Evolutionary conservation across 1,140 invertebrate species (phyloP), one percentile per base, ranked within the genome.

Genomic region (Euwallacea similis): DNA sequence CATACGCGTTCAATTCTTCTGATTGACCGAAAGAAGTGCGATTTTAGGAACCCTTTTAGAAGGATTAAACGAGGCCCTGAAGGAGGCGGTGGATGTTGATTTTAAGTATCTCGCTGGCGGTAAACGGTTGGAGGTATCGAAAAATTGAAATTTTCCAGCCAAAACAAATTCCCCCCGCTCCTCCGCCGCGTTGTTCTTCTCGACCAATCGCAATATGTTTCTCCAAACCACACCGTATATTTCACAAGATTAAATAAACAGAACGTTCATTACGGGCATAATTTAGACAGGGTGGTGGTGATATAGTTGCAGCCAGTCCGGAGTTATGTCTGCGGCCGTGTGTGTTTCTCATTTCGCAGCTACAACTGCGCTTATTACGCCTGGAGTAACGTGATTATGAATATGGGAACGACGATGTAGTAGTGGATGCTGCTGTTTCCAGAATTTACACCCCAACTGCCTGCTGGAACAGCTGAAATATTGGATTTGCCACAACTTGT

Each of bases 321-420:
- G 74, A 78, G 75, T 78, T 78, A 79, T 78, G 70, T 76, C 72
- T 76, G 66, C 73, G 73, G 76, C 76, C 64, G 64, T 71, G 73
- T 73, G 72, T 72, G 76, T 79, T 78, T 79, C 77, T 79, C 78
- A 79, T 79, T 79, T 77, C 58, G 75, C 75, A 79, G 73, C 77
- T 78, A 79, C 75, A 77, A 79, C 77, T 77, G 74, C 75, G 78
- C 78, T 79, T 79, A 79, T 79, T 79, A 78, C 71, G 74, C 76
- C 73, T 69, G 72, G 73, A 74, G 76, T 78, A 79, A 79, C 76
- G 77, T 77, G 77, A 79, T 79, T 79, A 79, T 79, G 77, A 79
- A 77, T 79, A 79, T 79, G 76, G 76, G 76, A 79, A 77, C 75
- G 15, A 55, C 73, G 47, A 67, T 74, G 66, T 73, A 73, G 50